These are phyloP conservation scores for Phalangium opilio DNA, from an alignment of 2,888 invertebrate genomes.

Conservation along the genomic window DNA sequence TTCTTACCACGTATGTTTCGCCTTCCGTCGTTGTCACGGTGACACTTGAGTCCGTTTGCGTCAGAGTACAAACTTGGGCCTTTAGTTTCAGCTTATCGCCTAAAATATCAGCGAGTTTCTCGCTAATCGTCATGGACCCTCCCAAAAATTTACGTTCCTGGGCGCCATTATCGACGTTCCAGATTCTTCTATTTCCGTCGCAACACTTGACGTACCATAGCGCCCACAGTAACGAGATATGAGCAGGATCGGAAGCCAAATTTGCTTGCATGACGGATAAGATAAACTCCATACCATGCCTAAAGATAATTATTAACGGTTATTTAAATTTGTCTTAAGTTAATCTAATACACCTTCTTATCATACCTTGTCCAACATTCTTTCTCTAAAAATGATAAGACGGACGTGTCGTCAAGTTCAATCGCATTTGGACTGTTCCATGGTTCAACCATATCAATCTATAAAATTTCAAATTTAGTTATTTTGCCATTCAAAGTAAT, in stretches of 20 bases:
- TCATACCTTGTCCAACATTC: constrained; percentile 23
- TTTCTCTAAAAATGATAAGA: constrained; percentile 23
- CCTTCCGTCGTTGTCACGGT: background rate
- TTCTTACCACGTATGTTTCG: background rate
- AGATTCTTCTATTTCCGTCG: constrained; percentile 20
- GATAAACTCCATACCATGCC: constrained; percentile 14
- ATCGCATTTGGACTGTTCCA: constrained; percentile 26
- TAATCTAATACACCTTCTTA: background rate
- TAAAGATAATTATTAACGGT: background rate
- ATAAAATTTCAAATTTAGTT: no score
- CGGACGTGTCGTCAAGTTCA: constrained; percentile 25
- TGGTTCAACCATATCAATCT: constrained; percentile 24
- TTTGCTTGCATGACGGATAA: background rate
- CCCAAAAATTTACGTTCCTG: constrained; percentile 31
- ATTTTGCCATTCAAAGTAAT: no score
- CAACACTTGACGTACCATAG: constrained; percentile 23
- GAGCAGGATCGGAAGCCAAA: background rate
- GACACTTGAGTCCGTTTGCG: background rate
- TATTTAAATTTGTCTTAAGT: background rate
- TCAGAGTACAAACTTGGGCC: background rate
- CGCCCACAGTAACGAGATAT: constrained; percentile 26
- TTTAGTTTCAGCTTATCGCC: constrained; percentile 13
- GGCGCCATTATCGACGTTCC: constrained; percentile 21
- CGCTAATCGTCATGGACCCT: constrained; percentile 31
- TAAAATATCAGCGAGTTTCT: constrained; percentile 27